Evolutionary conservation across 2,113 vertebrate species (phyloP).

Genomic region (Microtus pennsylvanicus): DNA sequence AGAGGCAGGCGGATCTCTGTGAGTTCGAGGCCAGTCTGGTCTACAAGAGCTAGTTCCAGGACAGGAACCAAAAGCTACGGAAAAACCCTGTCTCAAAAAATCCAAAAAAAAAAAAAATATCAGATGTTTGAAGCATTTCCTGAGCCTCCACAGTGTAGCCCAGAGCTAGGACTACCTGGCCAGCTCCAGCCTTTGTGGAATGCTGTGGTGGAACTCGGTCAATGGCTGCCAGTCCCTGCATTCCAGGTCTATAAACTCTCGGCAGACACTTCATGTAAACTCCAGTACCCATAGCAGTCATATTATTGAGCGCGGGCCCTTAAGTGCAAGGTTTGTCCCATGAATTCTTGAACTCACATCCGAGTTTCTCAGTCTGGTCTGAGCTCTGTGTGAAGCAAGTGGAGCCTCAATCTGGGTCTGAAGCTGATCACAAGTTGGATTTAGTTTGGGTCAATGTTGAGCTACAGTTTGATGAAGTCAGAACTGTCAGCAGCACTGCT

Average conservation of each 20-base stretch:
- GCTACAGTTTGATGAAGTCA: conserved; percentile 67
- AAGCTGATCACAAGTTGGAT: conserved; percentile 76
- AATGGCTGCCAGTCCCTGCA: neutral
- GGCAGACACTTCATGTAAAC: neutral
- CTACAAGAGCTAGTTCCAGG: too few relatives aligned
- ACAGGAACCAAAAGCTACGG: too few relatives aligned
- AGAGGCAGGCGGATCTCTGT: too few relatives aligned
- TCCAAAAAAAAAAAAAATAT: neutral
- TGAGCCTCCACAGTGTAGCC: neutral
- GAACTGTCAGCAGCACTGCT: conserved; percentile 69
- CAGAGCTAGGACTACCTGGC: too few relatives aligned
- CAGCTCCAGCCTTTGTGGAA: fast-evolving
- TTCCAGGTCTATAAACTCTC: neutral
- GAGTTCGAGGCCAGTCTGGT: too few relatives aligned
- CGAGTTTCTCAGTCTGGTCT: conserved; percentile 34
- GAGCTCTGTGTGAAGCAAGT: conserved; percentile 61
- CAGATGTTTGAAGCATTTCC: neutral
- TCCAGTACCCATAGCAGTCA: conserved; percentile 22
- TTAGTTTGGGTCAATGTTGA: conserved; percentile 65
- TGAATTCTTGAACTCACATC: conserved; percentile 72
- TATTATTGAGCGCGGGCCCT: conserved; percentile 19
- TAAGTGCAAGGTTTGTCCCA: conserved; percentile 63
- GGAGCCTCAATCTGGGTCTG: conserved; percentile 25
- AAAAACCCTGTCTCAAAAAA: too few relatives aligned
- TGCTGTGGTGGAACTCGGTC: neutral